These are phyloP conservation scores for Rhinolophus sinicus DNA, from an alignment of 2,113 vertebrate genomes.

Conservation along the genomic window DNA sequence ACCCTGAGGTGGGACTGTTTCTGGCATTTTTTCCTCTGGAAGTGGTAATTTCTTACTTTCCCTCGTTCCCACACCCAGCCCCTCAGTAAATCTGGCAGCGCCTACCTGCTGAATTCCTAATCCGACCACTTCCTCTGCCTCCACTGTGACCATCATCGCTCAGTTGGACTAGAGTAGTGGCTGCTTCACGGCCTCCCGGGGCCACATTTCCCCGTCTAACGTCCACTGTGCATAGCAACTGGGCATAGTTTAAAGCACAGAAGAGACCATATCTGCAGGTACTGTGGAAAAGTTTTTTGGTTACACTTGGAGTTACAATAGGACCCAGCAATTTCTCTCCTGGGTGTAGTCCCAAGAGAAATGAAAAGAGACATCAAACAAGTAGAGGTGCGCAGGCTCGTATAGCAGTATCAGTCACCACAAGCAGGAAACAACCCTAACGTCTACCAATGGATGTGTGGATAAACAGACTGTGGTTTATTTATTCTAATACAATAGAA, in stretches of 20 bases:
- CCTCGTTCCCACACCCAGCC: fast-evolving
- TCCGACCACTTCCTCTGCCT: background rate
- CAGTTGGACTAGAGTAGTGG: background rate
- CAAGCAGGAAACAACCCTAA: background rate
- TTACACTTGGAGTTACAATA: background rate
- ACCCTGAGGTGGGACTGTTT: background rate
- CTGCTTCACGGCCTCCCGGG: too few relatives aligned
- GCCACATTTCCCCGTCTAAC: background rate
- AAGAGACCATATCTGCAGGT: background rate
- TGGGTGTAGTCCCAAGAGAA: background rate
- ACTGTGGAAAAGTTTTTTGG: background rate
- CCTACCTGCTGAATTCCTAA: background rate
- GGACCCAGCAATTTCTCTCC: background rate
- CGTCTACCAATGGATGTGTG: fast-evolving
- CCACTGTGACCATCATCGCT: fast-evolving
- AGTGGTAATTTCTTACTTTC: background rate
- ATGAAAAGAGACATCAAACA: background rate
- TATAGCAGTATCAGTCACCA: too few relatives aligned
- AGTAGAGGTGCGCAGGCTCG: fast-evolving
- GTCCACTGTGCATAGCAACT: background rate
- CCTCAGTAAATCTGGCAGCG: background rate
- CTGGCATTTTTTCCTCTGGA: background rate
- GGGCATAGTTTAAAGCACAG: background rate
- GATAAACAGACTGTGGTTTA: background rate
- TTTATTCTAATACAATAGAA: background rate